Percentiles rank a stretch among this genome's conserved stretches.
Evolutionary conservation across 2,888 invertebrate species (phyloP).

Genomic region (Drosophila cognata): DNA sequence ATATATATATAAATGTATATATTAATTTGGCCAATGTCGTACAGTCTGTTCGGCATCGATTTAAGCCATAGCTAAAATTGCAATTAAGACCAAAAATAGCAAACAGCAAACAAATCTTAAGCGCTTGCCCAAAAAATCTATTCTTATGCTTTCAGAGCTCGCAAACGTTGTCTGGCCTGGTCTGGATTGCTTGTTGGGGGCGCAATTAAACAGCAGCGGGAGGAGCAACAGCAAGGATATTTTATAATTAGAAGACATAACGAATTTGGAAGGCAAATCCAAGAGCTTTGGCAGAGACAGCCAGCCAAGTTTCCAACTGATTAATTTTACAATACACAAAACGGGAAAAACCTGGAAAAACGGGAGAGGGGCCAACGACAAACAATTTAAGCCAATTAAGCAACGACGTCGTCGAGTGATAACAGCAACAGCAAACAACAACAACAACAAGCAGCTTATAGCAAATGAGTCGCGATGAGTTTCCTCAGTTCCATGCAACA

Average conservation of each 20-base stretch:
- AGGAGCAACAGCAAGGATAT: conserved; percentile 32
- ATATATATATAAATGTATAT: neutral
- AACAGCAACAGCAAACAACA: conserved; percentile 18
- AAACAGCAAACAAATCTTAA: conserved; percentile 35
- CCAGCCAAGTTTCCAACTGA: conserved; percentile 69
- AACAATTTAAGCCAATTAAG: conserved; percentile 59
- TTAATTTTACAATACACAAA: conserved; percentile 65
- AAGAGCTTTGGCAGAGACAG: conserved; percentile 39
- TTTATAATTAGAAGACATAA: conserved; percentile 71
- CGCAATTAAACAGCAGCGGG: conserved; percentile 30
- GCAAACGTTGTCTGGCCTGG: conserved; percentile 17
- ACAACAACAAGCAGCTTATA: conserved; percentile 20
- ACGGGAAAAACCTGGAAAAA: conserved; percentile 7
- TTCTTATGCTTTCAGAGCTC: conserved; percentile 59
- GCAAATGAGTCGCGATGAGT: conserved; percentile 88
- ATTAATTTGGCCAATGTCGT: neutral
- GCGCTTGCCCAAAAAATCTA: conserved; percentile 35
- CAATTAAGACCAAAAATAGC: conserved; percentile 63
- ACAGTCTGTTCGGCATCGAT: conserved; percentile 37
- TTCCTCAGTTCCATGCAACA: conserved; percentile 94
- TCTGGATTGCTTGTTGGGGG: conserved; percentile 15
- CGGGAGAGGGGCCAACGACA: conserved; percentile 28
- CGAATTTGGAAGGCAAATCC: conserved; percentile 62
- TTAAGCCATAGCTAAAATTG: conserved; percentile 40
- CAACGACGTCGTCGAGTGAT: conserved; percentile 16